Evolutionary conservation across 2,797 vertebrate genomes (phyloP), one percentile per base, ranked within the genome.

Genomic region (Helarctos malayanus): DNA sequence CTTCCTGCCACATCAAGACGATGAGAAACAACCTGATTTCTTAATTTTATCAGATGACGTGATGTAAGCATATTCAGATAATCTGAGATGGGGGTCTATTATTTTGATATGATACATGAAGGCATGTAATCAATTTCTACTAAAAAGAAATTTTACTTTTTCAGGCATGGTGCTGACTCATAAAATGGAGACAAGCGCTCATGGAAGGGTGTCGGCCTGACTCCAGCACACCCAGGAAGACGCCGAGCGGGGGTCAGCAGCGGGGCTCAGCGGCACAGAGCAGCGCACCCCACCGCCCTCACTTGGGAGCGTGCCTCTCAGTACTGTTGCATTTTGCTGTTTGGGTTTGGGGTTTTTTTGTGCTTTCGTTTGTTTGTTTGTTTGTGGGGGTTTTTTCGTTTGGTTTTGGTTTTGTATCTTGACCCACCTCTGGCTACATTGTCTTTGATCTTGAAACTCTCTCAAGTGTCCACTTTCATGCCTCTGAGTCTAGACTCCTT

Each of bases 81-180:
- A 92, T n/a, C 80, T 56, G 80, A 95, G 81, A 75, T 15, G 45
- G 76, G 69, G 47, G 29, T 9, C 61, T 94, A 65, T 82, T 91
- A 79, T 73, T 92, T 84, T 88, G 81, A 75, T 68, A 56, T 47
- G 57, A 59, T 41, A 87, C 4, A 45, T 69, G 6, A 81, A 97
- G 82, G 29, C 4, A n/a, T 5, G 14, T 25, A 38, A 35, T 2
- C 59, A 45, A 83, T n/a, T 71, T 63, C 68, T 56, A 7, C 83
- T 54, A 35, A 32, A 80, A 71, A 69, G 15, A 80, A 93, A 47
- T n/a, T 18, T 80, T n/a, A 78, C 16, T 38, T 38, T 38, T 38
- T 38, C 38, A 87, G 35, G 57, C 54, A 18, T 23, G 25, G 4
- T n/a, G 65, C 91, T 27, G 15, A 68, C 82, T 52, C 19, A 25